Percentiles rank a stretch among this genome's conserved stretches.
Conservation (phyloP, 30 jellyfish, hydroid and myxozoan species). For the Phacellophora camtschatica region DNA sequence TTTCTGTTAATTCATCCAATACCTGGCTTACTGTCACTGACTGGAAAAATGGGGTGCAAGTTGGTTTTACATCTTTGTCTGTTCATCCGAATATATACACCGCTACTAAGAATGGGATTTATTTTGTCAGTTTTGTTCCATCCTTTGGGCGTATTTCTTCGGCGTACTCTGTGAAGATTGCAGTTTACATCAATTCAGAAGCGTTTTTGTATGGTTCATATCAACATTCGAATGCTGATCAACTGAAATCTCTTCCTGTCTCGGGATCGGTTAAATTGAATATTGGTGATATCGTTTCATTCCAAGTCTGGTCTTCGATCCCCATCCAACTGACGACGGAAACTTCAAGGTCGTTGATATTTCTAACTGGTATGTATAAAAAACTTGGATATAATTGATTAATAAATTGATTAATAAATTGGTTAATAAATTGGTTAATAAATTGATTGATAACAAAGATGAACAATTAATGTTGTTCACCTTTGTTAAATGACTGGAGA, state of each 20-base stretch:
- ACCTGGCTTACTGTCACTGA: constrained; percentile 47
- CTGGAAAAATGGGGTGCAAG: constrained; percentile 28
- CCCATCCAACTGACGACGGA: constrained; percentile 44
- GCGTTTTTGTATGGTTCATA: constrained; percentile 19
- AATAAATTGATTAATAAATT: no score
- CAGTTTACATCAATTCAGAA: constrained; percentile 49
- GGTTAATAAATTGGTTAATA: no score
- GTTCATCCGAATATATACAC: constrained; percentile 33
- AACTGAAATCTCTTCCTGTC: constrained; percentile 39
- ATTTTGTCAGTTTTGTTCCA: constrained; percentile 63
- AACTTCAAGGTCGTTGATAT: constrained; percentile 66
- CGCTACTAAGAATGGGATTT: constrained; percentile 60
- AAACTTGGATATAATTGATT: no score
- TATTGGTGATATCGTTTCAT: constrained; percentile 62
- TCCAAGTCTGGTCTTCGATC: constrained; percentile 23
- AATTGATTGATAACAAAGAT: no score
- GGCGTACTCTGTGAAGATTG: constrained; percentile 14
- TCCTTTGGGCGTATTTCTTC: constrained; percentile 7
- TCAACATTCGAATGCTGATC: constrained; percentile 1
- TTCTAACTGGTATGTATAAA: constrained; percentile 54
- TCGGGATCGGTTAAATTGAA: constrained; percentile 62
- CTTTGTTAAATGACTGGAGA: no score
- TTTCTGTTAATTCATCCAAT: neutral
- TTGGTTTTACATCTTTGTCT: constrained; percentile 41
- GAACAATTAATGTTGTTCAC: no score